Conservation (phyloP, 1,140 invertebrate genomes). For the Pogonomyrmex californicus region DNA sequence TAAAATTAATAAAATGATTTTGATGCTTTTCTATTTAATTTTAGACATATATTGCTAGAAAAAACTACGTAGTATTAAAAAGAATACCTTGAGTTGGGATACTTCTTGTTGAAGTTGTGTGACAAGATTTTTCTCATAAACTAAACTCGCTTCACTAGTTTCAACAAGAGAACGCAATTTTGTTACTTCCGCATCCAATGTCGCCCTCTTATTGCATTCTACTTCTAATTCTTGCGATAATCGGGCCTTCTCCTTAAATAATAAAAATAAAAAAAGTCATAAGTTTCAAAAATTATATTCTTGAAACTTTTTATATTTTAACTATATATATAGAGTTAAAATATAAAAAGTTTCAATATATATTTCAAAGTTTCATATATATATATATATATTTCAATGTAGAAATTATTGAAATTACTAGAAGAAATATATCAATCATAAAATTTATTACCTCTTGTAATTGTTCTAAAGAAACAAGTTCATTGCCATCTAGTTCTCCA, state of each 20-base stretch:
- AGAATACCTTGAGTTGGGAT: constrained; percentile 79
- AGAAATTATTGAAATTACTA: background rate
- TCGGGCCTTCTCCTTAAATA: constrained; percentile 77
- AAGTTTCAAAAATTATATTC: constrained; percentile 29
- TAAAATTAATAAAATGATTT: constrained; percentile 60
- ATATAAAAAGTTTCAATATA: no score
- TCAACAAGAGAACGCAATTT: constrained; percentile 76
- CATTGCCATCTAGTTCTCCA: constrained; percentile 53
- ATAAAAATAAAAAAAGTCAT: constrained; percentile 1
- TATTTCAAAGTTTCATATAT: no score
- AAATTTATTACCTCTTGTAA: constrained; percentile 77
- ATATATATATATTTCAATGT: background rate
- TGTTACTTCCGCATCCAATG: constrained; percentile 75
- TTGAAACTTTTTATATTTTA: constrained; percentile 10
- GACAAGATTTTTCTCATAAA: constrained; percentile 76
- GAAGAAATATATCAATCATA: background rate
- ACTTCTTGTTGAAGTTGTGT: constrained; percentile 79
- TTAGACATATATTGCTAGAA: background rate
- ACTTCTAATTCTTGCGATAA: constrained; percentile 76
- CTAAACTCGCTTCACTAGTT: constrained; percentile 71
- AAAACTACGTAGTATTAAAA: background rate
- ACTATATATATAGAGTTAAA: no score
- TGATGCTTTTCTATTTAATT: background rate
- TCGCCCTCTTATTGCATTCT: constrained; percentile 75
- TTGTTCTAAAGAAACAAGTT: constrained; percentile 74